phyloP scores from a whole-genome alignment of 2,113 vertebrate species.

The Melanerpes aurifrons region DNA sequence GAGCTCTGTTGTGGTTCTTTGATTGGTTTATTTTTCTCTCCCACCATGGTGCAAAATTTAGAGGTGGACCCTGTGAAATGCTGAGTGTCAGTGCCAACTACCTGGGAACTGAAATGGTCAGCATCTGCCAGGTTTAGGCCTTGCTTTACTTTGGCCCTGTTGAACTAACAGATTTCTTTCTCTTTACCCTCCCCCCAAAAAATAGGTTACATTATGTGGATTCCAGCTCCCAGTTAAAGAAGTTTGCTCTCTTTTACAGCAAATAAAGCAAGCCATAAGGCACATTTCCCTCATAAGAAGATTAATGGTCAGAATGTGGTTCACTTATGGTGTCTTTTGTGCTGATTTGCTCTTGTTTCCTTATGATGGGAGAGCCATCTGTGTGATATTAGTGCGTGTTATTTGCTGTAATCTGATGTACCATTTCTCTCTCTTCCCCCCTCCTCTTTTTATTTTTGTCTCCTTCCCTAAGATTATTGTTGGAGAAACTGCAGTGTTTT shows the following conservation, averaged over 20 bases:
- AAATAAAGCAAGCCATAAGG: slow-evolving; percentile 5
- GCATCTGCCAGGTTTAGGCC: not conserved
- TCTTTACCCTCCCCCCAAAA: not conserved
- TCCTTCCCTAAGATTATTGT: slow-evolving; percentile 86
- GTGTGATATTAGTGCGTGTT: slow-evolving; percentile 9
- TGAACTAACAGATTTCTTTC: not conserved
- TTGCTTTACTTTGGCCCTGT: not conserved
- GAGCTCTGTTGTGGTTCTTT: not conserved
- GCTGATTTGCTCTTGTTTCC: not conserved
- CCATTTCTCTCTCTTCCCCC: slow-evolving; percentile 28
- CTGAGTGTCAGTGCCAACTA: not conserved
- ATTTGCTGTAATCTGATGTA: slow-evolving; percentile 55
- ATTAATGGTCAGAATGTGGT: not conserved
- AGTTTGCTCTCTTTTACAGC: slow-evolving; percentile 5
- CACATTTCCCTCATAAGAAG: not conserved
- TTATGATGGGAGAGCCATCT: not conserved
- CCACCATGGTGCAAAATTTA: not conserved
- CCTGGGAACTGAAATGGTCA: not conserved
- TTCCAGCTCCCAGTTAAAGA: not conserved
- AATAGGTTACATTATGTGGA: not conserved
- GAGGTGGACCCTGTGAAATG: not conserved
- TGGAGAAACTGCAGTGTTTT: slow-evolving; percentile 95
- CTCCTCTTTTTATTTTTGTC: slow-evolving; percentile 12
- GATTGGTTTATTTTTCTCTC: not conserved
- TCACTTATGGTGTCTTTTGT: not conserved